Base-by-base conservation (phyloP, 1,140 invertebrate genomes). In the Armadillidium nasatum region DNA sequence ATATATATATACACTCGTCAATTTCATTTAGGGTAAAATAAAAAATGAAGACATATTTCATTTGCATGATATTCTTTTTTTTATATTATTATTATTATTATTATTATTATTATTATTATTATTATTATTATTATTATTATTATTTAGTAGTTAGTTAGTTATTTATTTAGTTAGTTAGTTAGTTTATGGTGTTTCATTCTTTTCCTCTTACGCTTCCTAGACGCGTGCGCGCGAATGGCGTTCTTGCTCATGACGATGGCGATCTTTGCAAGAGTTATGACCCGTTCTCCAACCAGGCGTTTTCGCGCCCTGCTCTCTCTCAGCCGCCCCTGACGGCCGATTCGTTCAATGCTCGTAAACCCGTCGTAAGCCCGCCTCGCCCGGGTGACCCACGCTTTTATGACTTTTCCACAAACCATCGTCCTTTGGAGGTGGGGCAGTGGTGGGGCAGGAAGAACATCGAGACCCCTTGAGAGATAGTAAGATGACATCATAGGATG, bases 381-480 rank as follows among this genome's bases (percentile, higher is more conserved):
- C 50, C 50, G 50, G 19, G 11, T 19, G 50, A 60, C 50, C 50
- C 50, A 60, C 50, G 50, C 7, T 60, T 60, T 60, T 60, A 60
- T 7, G 50, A 19, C 50, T 60, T 19, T 60, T 60, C 50, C 50
- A 60, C 50, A 60, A 60, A 60, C 50, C 50, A 60, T 2, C 50
- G 50, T 60, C 50, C 50, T 60, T 60, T 13, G 50, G 50, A 60
- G 50, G 50, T 60, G 50, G 50, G 50, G 50, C 50, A 60, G 50
- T 7, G 50, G 50, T 19, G 50, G 50, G 50, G 50, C 50, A 60
- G 7, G 50, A 60, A 60, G 50, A 19, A 15, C 50, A 33, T 60
- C 19, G 50, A 60, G 50, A 60, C 50, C 50, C 50, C 50, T 60
- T 60, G 11, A 60, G 50, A 60, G 33, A 33, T 33, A 33, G 33